Conservation (phyloP, 2,797 vertebrate species). For the Pempheris klunzingeri region DNA sequence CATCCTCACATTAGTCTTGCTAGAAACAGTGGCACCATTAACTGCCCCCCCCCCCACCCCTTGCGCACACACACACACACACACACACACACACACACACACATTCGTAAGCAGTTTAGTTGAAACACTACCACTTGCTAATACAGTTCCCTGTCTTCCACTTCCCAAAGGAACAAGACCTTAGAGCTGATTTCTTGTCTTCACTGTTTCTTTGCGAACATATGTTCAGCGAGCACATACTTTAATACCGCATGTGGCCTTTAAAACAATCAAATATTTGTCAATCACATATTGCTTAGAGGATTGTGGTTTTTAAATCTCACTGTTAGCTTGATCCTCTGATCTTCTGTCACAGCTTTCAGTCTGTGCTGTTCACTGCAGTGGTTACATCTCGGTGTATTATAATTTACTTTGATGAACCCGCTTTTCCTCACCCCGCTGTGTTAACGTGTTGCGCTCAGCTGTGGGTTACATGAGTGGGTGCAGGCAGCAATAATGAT, state of each 20-base stretch:
- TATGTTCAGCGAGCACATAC: neutral
- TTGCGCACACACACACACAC: too few relatives aligned
- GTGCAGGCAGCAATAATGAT: slow-evolving; percentile 66
- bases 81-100: too few relatives aligned
- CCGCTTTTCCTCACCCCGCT: slow-evolving; percentile 50
- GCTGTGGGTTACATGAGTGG: slow-evolving; percentile 58
- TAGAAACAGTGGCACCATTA: slow-evolving; percentile 18
- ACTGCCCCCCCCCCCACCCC: slow-evolving; percentile 6
- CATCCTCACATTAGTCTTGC: slow-evolving; percentile 21
- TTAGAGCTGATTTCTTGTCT: neutral
- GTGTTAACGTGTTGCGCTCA: slow-evolving; percentile 63
- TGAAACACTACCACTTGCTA: slow-evolving; percentile 42
- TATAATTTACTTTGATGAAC: slow-evolving; percentile 55
- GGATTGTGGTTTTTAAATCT: neutral
- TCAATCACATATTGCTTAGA: neutral
- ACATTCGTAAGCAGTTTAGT: slow-evolving; percentile 22
- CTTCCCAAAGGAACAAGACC: slow-evolving; percentile 9
- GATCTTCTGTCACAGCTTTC: slow-evolving; percentile 5
- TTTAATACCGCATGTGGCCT: neutral
- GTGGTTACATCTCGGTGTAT: slow-evolving; percentile 27
- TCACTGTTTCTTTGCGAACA: slow-evolving; percentile 26
- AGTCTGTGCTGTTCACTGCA: neutral
- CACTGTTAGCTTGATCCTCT: neutral
- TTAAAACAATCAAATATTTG: neutral
- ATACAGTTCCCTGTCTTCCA: slow-evolving; percentile 24